Evolutionary conservation across 2,888 invertebrate species (phyloP), one percentile per base, ranked within the genome.

Genomic region (Halocaridina rubra): DNA sequence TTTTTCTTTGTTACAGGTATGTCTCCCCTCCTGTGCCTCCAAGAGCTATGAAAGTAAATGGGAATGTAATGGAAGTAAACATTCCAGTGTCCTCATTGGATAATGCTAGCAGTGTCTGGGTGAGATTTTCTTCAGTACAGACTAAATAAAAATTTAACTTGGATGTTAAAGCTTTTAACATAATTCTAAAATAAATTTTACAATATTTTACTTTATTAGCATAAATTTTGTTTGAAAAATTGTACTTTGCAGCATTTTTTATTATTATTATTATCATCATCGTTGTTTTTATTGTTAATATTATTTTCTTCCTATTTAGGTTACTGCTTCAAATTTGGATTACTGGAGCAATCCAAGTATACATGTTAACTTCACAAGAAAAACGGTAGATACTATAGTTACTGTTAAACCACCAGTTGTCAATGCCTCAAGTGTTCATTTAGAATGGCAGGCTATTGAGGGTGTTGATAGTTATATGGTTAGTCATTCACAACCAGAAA

Each of bases 291-390:
- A n/a, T n/a, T n/a, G n/a, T n/a, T n/a, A n/a, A n/a, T n/a, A n/a
- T n/a, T n/a, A 33, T 30, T 19, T 29, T 61, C n/a, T 59, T 69
- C 13, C 19, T 13, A 16, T 69, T 53, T 39, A 81, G 81, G 93
- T 95, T 5, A 92, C 93, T 5, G 95, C 95, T 0, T 92, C 92
- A 61, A 96, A 95, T 90, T 91, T 91, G 19, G 92, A 92, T 0
- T 92, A 92, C 89, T 92, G 93, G 46, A 95, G 96, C 64, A 53
- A 10, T 0, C 46, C 33, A 19, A 86, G 87, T 27, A 32, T 71
- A 16, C 16, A 24, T 8, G 67, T 67, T 4, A 8, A 74, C 0
- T 69, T 78, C 22, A 3, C 10, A 3, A 16, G 5, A 19, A 8
- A 57, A 3, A 10, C 39, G 1, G 46, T 74, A 2, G 72, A 80